These are phyloP conservation scores for Lithobates sylvaticus DNA, from an alignment of 2,797 vertebrate species.

Conservation along the genomic window DNA sequence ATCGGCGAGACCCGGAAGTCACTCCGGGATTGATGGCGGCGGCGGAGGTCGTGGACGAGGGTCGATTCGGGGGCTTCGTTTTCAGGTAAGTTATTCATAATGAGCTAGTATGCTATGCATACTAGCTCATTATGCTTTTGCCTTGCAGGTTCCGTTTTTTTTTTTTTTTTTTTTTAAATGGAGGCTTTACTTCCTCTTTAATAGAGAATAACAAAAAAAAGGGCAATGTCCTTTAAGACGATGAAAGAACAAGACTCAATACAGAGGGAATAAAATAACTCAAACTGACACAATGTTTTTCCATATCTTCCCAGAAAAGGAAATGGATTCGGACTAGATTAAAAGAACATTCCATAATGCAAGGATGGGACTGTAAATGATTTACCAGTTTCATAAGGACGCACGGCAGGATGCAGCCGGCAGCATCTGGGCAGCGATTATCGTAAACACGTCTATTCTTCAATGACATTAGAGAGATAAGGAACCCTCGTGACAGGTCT, in stretches of 20 bases:
- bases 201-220: too few species aligned
- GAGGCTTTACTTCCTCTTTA: too few species aligned
- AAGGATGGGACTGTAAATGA: neutral
- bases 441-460: neutral
- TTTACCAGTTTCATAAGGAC: neutral
- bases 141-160: too few species aligned
- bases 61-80: too few species aligned
- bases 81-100: too few species aligned
- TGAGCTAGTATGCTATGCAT: too few species aligned
- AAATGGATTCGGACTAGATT: constrained; percentile 8
- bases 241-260: neutral
- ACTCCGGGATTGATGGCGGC: too few species aligned
- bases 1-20: too few species aligned
- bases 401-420: neutral
- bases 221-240: too few species aligned
- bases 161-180: too few species aligned
- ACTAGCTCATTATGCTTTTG: too few species aligned
- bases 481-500: neutral
- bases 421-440: neutral
- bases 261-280: neutral
- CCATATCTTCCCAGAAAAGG: constrained; percentile 8
- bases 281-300: constrained; percentile 16
- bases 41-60: too few species aligned
- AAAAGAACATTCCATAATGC: constrained; percentile 16
- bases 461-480: neutral